Percentiles rank a stretch among this genome's conserved stretches.
These are phyloP conservation scores for Oncorhynchus keta DNA, from an alignment of 2,113 vertebrate species.

Conservation along the genomic window DNA sequence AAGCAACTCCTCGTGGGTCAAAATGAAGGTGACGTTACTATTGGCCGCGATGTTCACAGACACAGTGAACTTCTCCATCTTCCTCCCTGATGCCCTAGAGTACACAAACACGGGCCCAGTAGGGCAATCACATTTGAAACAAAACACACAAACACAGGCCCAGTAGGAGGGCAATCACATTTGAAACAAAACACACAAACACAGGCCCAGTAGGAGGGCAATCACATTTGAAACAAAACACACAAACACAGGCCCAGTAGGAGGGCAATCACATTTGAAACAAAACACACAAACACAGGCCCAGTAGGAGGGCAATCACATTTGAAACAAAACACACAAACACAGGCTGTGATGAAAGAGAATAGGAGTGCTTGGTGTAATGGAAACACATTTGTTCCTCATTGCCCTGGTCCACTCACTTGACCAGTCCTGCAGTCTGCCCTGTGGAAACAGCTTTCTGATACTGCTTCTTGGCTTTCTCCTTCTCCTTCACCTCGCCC, in stretches of 20 bases:
- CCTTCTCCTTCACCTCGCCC: conserved; percentile 88
- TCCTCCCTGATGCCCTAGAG: conserved; percentile 85
- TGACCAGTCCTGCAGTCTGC: conserved; percentile 88
- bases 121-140: neutral
- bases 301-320: too few species aligned
- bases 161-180: too few species aligned
- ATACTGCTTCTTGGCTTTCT: conserved; percentile 86
- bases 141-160: too few species aligned
- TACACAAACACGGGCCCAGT: conserved; percentile 23
- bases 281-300: too few species aligned
- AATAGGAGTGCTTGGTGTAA: neutral
- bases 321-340: neutral
- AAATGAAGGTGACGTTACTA: conserved; percentile 81
- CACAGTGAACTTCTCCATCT: conserved; percentile 90
- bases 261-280: neutral
- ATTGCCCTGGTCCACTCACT: conserved; percentile 66
- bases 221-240: neutral
- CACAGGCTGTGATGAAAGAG: neutral
- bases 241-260: conserved; percentile 21
- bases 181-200: neutral
- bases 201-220: too few species aligned
- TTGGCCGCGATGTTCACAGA: conserved; percentile 81
- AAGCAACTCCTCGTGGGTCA: conserved; percentile 90
- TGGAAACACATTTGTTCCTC: neutral
- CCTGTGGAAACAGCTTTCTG: conserved; percentile 84